Evolutionary conservation across 1,140 invertebrate genomes (phyloP), one percentile per base, ranked within the genome.

Genomic region (Cydia splendana): DNA sequence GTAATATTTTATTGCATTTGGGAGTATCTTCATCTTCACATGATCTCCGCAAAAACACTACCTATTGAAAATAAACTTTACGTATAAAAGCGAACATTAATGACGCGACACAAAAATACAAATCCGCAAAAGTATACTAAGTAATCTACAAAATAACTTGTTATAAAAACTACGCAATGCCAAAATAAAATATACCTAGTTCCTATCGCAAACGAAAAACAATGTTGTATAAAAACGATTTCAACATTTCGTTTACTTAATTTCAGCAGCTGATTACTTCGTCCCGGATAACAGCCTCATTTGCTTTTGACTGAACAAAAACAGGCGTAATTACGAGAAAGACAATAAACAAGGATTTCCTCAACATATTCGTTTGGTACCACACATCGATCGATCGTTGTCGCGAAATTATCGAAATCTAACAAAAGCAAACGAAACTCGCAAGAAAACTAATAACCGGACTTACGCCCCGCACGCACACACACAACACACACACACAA

Each of bases 391-490:
- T 90, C 77, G 81, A 79, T 24, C 24, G 24, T 24, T 88, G 88
- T 91, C 89, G 91, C 89, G 86, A 92, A 92, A 91, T 92, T 91
- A 91, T 92, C 87, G 90, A 92, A 92, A 91, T 91, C 88, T 82
- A 91, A 92, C 90, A 92, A 92, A 92, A 92, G 90, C 89, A 91
- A 82, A 79, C 81, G 84, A 87, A 90, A 91, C 89, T 91, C 83
- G 76, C 84, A 92, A 92, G 91, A 92, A 92, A 92, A 92, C 91
- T 92, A 92, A 92, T 92, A 92, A 91, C 88, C 74, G 86, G 87
- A 90, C 89, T 87, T 84, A 87, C 83, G 73, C 84, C 83, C 82
- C 79, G 75, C 77, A 79, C 78, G 78, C 84, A 76, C 81, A 80
- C 82, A 75, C 83, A 81, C 85, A 74, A 76, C 10, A 51, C 69